phyloP scores from a whole-genome alignment of 2,888 invertebrate species.

The Agrotis exclamationis region DNA sequence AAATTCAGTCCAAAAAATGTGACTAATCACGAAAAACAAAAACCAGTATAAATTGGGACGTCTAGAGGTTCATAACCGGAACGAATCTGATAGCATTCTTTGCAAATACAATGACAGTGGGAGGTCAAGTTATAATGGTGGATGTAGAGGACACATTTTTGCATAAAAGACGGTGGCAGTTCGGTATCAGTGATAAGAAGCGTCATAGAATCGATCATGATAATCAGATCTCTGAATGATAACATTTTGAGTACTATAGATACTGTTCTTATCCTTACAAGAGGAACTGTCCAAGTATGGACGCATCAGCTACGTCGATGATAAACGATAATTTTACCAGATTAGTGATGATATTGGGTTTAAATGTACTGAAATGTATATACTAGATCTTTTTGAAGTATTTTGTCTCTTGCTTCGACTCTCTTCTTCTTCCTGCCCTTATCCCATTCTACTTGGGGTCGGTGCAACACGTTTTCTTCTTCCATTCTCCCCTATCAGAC shows the following conservation, averaged over 20 bases:
- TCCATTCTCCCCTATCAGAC: too few species aligned
- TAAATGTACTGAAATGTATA: too few species aligned
- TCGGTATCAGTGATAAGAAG: slow-evolving; percentile 12
- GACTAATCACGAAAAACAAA: neutral
- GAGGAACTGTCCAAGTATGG: neutral
- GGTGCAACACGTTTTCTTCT: too few species aligned
- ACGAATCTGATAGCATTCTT: neutral
- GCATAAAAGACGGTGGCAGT: neutral
- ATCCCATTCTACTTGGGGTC: too few species aligned
- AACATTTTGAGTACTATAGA: neutral
- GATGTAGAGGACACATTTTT: slow-evolving; percentile 9
- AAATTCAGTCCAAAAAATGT: neutral
- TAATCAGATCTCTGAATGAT: slow-evolving; percentile 16
- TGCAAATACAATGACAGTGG: too few species aligned
- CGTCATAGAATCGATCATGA: slow-evolving; percentile 15
- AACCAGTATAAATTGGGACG: neutral
- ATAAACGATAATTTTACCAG: neutral
- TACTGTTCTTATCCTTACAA: neutral
- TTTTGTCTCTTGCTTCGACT: too few species aligned
- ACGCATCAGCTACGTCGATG: neutral
- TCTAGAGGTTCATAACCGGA: neutral
- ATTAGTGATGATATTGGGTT: neutral
- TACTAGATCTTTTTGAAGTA: too few species aligned
- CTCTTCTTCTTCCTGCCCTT: too few species aligned
- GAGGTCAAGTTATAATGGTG: slow-evolving; percentile 4